Conservation (phyloP, 2,888 invertebrate species). For the Drosophila meridionalis region DNA sequence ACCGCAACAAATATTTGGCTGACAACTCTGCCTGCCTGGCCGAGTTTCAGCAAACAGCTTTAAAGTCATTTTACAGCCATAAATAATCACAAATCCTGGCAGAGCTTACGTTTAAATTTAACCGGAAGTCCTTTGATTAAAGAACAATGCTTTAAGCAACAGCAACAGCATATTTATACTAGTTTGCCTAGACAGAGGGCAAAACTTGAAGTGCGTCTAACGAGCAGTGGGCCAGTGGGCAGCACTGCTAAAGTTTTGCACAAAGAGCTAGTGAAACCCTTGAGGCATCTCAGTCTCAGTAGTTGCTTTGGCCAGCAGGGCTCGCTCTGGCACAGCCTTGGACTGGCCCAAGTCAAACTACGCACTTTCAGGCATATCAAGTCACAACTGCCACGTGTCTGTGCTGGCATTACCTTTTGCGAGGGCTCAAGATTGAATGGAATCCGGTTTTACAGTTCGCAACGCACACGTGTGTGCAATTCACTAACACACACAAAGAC, state of each 20-base stretch:
- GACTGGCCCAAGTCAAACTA: background rate
- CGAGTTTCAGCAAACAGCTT: slow-evolving; percentile 11
- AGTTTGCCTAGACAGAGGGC: background rate
- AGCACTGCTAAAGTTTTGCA: slow-evolving; percentile 13
- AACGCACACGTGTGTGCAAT: slow-evolving; percentile 33
- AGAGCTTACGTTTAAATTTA: background rate
- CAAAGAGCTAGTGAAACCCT: slow-evolving; percentile 19
- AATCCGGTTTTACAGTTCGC: slow-evolving; percentile 53
- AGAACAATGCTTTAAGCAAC: background rate
- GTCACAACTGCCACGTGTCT: slow-evolving; percentile 26
- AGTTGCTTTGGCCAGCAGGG: slow-evolving; percentile 14
- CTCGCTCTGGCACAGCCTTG: slow-evolving; percentile 4
- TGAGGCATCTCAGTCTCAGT: slow-evolving; percentile 8
- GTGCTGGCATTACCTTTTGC: background rate
- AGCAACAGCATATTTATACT: background rate
- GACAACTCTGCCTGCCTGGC: slow-evolving; percentile 9
- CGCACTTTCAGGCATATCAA: slow-evolving; percentile 8
- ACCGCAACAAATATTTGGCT: slow-evolving; percentile 44
- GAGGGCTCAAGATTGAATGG: slow-evolving; percentile 16
- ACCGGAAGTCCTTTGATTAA: background rate
- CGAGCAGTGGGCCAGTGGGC: slow-evolving; percentile 20
- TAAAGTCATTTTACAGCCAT: slow-evolving; percentile 33
- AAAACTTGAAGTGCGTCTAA: slow-evolving; percentile 25
- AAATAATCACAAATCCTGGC: background rate
- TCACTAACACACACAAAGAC: slow-evolving; percentile 3